A percentile compares a stretch with the other conserved stretches of the same genome.
Conservation (phyloP, 2,113 vertebrate species). For the Spermophilus dauricus region DNA sequence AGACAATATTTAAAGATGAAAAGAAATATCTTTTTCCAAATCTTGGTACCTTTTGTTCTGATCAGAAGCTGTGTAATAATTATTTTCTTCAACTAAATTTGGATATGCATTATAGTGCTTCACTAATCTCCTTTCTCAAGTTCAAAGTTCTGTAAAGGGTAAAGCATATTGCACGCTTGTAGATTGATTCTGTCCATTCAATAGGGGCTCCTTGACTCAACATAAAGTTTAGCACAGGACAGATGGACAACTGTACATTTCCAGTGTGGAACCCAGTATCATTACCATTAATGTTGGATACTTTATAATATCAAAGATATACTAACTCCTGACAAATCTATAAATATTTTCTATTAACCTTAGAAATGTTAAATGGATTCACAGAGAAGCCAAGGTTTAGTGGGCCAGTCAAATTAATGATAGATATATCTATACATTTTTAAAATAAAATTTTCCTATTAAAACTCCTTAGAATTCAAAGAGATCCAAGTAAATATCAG, state of each 20-base stretch:
- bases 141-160: not conserved
- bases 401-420: not conserved
- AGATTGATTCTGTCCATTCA: not conserved
- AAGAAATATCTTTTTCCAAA: not conserved
- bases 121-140: not conserved
- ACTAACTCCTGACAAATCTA: not conserved
- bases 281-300: not conserved
- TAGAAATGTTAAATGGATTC: not conserved
- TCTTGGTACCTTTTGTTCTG: not conserved
- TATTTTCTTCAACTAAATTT: conserved; percentile 41
- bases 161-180: not conserved
- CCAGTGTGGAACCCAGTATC: not conserved
- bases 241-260: not conserved
- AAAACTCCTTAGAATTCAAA: not conserved
- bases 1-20: not conserved
- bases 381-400: not conserved
- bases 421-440: not conserved
- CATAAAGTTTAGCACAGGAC: not conserved
- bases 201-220: not conserved
- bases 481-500: conserved; percentile 4
- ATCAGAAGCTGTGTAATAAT: conserved; percentile 18
- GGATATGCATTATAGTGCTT: not conserved
- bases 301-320: not conserved
- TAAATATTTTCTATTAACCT: not conserved
- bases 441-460: conserved; percentile 12